Evolutionary conservation across 1,140 invertebrate species (phyloP), one percentile per base, ranked within the genome.

Genomic region (Diachasmimorpha longicaudata): DNA sequence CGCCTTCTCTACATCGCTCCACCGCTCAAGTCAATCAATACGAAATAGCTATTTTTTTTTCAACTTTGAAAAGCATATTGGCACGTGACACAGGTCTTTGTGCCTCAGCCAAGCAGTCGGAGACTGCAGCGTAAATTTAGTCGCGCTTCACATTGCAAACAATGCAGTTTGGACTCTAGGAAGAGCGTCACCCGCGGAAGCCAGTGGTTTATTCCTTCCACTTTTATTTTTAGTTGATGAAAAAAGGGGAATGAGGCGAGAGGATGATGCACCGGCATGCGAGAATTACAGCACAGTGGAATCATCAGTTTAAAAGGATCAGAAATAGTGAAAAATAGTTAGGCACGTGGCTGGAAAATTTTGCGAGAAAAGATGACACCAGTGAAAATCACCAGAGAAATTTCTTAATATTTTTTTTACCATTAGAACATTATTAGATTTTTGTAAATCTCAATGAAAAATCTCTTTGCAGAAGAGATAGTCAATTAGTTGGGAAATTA

Each of bases 101-200:
- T 82, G 79, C 75, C 81, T 78, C 75, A 72, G 85, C 83, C 84
- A 83, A 79, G 83, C 67, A 85, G 84, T 79, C 82, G 77, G 72
- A 80, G 84, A 82, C 82, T 79, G 83, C 76, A 72, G 83, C 79
- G 79, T 87, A 87, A 87, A 85, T 87, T 85, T 87, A 87, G 86
- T 84, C 80, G 75, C 74, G 76, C 79, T 74, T 44, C 48, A 74
- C 31, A 58, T 77, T 80, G 70, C 81, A 81, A 84, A 87, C 85
- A 85, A 87, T 86, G 84, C 85, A 83, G 82, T 84, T 77, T 80
- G 82, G 83, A 79, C 82, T 83, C 81, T 78, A 82, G 82, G 83
- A 86, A 86, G 81, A 70, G 4, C 25, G 58, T 70, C 39, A 23
- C 0, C 71, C 66, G 72, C 76, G 72, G 72, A 77, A 77, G 72